Conservation (phyloP, 2,888 invertebrate species). For the Protophormia terraenovae region DNA sequence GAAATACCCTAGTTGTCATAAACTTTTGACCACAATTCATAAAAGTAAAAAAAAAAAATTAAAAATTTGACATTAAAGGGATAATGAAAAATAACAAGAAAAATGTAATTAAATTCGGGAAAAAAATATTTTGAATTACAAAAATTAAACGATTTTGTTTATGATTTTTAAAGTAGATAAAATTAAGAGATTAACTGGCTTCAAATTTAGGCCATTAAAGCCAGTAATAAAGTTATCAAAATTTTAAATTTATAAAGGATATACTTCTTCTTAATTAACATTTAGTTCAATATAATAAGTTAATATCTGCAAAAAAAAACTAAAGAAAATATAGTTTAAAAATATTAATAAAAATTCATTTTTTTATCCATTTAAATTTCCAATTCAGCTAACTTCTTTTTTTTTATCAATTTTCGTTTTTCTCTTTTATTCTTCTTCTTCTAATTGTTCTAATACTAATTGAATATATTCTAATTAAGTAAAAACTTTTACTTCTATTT, state of each 20-base stretch:
- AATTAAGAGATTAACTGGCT: neutral
- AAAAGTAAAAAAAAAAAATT: neutral
- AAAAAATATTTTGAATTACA: neutral
- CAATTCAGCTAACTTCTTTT: neutral
- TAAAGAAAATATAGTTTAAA: too few species aligned
- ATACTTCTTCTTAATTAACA: too few species aligned
- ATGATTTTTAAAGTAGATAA: neutral
- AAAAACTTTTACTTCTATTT: neutral
- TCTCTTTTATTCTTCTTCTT: neutral
- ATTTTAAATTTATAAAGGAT: too few species aligned
- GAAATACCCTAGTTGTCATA: constrained; percentile 19
- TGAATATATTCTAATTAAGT: constrained; percentile 48
- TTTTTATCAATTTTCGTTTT: neutral
- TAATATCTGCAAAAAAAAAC: too few species aligned
- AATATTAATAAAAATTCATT: too few species aligned
- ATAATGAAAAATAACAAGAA: constrained; percentile 27
- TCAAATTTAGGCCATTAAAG: neutral
- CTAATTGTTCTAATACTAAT: constrained; percentile 2
- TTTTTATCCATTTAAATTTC: neutral
- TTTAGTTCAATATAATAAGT: too few species aligned
- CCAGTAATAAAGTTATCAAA: too few species aligned
- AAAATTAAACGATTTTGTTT: too few species aligned
- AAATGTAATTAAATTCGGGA: neutral
- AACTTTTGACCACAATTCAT: constrained; percentile 46
- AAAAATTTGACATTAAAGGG: constrained; percentile 1